Base-by-base conservation (phyloP, 2,797 vertebrate species). In the Scarus forsteni region DNA sequence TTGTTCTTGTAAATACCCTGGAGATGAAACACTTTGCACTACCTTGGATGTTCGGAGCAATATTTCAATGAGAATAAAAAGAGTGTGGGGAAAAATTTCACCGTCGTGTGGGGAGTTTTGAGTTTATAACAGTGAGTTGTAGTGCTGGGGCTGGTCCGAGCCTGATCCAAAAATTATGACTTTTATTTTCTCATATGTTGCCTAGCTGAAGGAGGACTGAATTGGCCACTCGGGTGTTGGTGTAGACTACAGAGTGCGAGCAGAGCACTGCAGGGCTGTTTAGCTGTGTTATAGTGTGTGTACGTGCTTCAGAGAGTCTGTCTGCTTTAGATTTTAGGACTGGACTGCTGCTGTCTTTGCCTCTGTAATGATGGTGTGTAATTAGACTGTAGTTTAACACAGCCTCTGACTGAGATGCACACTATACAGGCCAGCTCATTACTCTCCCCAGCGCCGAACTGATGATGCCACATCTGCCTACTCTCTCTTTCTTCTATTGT, bases 381-480 rank as follows among this genome's bases (percentile, higher is more conserved):
- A 92, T 92, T 88, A 90, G 72, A 80, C 72, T 71, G 82, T 80
- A 73, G 82, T 87, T 83, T 84, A 85, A 88, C 80, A 82, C 73
- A 83, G 75, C 48, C 46, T 42, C 87, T 83, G 77, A 77, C 81
- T 62, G 80, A 89, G 76, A 79, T 60, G 53, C 74, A 72, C 65
- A 48, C 63, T 75, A 4, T 27, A 48, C 43, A 66, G 84, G 74
- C 84, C 83, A 86, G 82, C 83, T 92, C 82, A 91, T 92, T 92
- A 90, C 73, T 88, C 70, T 79, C 72, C 56, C 59, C 51, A 7
- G 57, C 64, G 83, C 62, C 67, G 71, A 53, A 81, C 77, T 79
- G 65, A 77, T 67, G 67, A 65, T 66, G 70, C 74, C 79, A 74
- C 69, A 92, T 90, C 88, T 87, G 84, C 66, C 78, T 85, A 65